These are phyloP conservation scores for Teleiodes luculella DNA, from an alignment of 2,888 invertebrate genomes.

Conservation along the genomic window DNA sequence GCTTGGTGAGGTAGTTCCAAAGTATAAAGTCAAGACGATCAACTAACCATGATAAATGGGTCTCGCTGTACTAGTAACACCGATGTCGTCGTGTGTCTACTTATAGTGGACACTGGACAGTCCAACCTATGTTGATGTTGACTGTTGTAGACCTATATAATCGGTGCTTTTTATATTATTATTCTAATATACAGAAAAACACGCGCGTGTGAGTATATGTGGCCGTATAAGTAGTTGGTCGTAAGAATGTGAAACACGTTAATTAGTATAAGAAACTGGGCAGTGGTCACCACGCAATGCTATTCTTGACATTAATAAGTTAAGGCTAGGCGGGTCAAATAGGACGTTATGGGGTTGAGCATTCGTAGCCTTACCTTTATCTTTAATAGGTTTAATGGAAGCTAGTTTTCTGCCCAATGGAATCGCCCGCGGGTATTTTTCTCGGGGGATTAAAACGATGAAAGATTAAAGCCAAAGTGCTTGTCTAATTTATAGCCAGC, in stretches of 20 bases:
- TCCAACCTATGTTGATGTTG: neutral
- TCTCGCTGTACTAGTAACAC: too few species aligned
- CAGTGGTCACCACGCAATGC: conserved; percentile 11
- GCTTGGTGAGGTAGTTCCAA: too few species aligned
- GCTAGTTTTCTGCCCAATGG: too few species aligned
- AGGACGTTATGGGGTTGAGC: too few species aligned
- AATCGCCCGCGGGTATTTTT: too few species aligned
- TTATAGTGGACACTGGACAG: neutral
- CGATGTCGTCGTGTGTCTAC: neutral
- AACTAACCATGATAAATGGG: too few species aligned
- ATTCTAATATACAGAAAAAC: conserved; percentile 2
- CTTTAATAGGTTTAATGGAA: too few species aligned
- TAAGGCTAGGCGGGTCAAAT: conserved; percentile 5
- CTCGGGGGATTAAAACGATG: too few species aligned
- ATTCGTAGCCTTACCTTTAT: too few species aligned
- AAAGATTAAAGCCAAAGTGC: too few species aligned
- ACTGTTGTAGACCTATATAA: neutral
- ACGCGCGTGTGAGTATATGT: conserved; percentile 1
- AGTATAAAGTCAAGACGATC: too few species aligned
- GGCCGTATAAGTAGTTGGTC: neutral
- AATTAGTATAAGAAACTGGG: conserved; percentile 13
- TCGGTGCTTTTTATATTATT: neutral
- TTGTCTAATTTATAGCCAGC: too few species aligned
- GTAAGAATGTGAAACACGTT: conserved; percentile 12
- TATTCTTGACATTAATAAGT: conserved; percentile 12